Evolutionary conservation across 2,113 vertebrate species (phyloP).

Genomic region (Zosterops borbonicus): DNA sequence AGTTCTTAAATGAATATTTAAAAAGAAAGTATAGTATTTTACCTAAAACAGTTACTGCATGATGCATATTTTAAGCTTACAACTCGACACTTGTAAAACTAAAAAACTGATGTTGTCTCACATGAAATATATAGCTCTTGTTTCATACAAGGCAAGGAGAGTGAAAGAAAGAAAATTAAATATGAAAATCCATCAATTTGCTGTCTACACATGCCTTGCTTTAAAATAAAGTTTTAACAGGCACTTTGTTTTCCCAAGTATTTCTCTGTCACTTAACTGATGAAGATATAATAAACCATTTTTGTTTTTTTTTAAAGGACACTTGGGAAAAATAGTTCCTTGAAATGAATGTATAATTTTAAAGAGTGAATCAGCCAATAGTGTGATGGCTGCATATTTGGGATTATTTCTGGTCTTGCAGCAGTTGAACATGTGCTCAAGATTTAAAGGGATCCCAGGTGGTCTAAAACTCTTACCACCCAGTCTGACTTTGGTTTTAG

Average conservation of each 20-base stretch:
- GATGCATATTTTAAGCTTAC: background rate
- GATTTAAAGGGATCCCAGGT: slow-evolving; percentile 52
- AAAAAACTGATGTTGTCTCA: background rate
- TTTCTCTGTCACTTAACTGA: background rate
- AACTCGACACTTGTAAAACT: background rate
- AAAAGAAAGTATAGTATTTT: background rate
- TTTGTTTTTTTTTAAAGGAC: background rate
- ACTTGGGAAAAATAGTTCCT: background rate
- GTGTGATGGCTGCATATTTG: background rate
- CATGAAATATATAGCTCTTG: background rate
- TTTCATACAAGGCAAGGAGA: background rate
- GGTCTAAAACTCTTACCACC: slow-evolving; percentile 37
- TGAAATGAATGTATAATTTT: background rate
- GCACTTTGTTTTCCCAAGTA: background rate
- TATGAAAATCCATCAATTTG: background rate
- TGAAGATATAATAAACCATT: background rate
- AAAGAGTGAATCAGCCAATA: background rate
- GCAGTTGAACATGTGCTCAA: slow-evolving; percentile 15
- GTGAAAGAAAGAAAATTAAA: background rate
- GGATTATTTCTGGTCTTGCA: background rate
- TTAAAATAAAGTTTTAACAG: background rate
- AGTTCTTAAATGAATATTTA: background rate
- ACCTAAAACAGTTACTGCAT: background rate
- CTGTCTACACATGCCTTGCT: background rate
- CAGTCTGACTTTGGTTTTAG: slow-evolving; percentile 32